A percentile compares a stretch with the other conserved stretches of the same genome.
Evolutionary conservation across 2,113 vertebrate genomes (phyloP).

Genomic region (Hipposideros armiger): DNA sequence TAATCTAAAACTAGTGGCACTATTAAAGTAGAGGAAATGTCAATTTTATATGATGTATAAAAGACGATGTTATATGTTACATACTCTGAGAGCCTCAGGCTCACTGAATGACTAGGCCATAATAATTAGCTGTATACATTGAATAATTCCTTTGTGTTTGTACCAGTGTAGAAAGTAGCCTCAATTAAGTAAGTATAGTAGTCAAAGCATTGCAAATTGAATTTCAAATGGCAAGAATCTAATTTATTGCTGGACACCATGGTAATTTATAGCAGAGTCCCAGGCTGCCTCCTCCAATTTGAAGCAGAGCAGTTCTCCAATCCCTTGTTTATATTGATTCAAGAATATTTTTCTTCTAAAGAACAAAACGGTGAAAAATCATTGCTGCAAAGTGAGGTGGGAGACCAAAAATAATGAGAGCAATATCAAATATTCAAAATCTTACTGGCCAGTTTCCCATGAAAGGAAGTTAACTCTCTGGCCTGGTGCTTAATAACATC

Average conservation of each 20-base stretch:
- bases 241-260: neutral
- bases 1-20: neutral
- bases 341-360: conserved; percentile 26
- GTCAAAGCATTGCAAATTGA: neutral
- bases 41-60: neutral
- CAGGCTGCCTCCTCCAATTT: neutral
- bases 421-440: neutral
- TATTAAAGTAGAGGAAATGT: neutral
- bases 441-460: neutral
- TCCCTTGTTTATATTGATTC: neutral
- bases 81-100: neutral
- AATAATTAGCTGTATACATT: neutral
- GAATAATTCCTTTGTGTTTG: neutral
- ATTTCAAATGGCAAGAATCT: neutral
- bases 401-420: neutral
- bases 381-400: neutral
- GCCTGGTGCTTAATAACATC: neutral
- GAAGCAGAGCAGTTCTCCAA: neutral
- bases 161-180: neutral
- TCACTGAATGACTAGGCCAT: neutral
- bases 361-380: neutral
- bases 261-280: neutral
- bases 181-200: neutral
- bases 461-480: neutral
- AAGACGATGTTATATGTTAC: neutral